Percentiles rank a stretch among this genome's conserved stretches.
phyloP scores from a whole-genome alignment of 1,140 invertebrate species.

The Temnothorax curvispinosus region DNA sequence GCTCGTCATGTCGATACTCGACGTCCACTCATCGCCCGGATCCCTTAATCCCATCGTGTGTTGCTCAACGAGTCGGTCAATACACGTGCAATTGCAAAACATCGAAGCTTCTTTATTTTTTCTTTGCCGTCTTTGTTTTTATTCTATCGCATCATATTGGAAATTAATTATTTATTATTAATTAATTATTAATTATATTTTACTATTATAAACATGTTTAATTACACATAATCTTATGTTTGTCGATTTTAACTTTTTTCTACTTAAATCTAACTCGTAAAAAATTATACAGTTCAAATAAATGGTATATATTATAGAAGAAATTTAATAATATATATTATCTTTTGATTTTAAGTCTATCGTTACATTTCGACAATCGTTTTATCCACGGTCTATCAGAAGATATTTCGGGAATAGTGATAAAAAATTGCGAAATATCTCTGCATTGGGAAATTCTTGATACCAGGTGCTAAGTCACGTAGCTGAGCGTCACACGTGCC shows the following conservation, averaged over 20 bases:
- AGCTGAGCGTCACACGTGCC: background rate
- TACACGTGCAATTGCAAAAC: background rate
- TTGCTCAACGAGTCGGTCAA: conserved; percentile 12
- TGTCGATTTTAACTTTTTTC: background rate
- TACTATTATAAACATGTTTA: too few relatives aligned
- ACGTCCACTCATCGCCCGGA: conserved; percentile 19
- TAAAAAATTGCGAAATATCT: background rate
- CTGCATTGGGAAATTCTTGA: background rate
- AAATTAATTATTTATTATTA: background rate
- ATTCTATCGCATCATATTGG: background rate
- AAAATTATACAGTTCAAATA: background rate
- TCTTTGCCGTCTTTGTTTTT: background rate
- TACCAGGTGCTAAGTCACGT: background rate
- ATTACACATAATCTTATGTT: background rate
- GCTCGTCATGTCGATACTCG: conserved; percentile 27
- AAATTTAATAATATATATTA: background rate
- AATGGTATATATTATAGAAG: background rate
- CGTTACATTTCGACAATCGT: background rate
- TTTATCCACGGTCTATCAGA: background rate
- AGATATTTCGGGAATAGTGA: background rate
- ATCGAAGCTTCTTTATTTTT: background rate
- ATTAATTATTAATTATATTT: background rate
- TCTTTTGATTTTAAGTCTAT: background rate
- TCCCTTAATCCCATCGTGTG: background rate
- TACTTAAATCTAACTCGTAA: background rate